Base-by-base conservation (phyloP, 2,113 vertebrate species). In the Spermophilus dauricus region DNA sequence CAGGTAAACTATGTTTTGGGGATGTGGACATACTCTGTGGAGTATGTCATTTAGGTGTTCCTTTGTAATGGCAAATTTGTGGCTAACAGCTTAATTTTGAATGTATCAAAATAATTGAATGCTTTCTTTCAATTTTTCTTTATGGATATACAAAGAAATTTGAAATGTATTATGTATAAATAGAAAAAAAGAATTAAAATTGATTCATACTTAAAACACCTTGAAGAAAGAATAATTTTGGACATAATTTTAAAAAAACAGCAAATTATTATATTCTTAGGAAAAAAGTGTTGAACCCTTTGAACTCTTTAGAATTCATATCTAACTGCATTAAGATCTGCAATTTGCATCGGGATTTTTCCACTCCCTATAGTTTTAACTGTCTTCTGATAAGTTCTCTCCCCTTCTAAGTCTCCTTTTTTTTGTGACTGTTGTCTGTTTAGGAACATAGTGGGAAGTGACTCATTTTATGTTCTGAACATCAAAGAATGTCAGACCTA, bases 361-460 rank as follows among this genome's bases (percentile, higher is more conserved):
- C 56, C 39, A 85, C 39, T 93, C 32, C 34, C 10, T 91, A 14
- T 51, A 84, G 42, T 95, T 85, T 95, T 95, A 88, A 91, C 63
- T 80, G 77, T 67, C 37, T 82, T 94, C 83, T 77, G 83, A 72
- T 78, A 84, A 86, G 18, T 90, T 81, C 53, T 69, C 32, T 37
- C 51, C 37, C 30, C 6, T 88, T 32, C 37, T 53, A 85, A 61
- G 76, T 61, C 96, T 78, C 48, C 32, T 84, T 45, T 61, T 61
- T 97, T 97, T 77, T 97, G 95, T 95, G 92, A 97, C 22, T 96
- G 83, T n/a, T 84, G 45, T 95, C 97, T 97, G 70, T 97, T 97
- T 96, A 97, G 96, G 85, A 97, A 97, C 92, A 96, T 5, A 97
- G 96, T 83, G 97, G 95, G 96, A 86, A 98, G 93, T 95, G 92